Percentiles rank a stretch among this genome's conserved stretches.
phyloP scores from a whole-genome alignment of 2,888 invertebrate genomes.

The Watsonalla binaria region DNA sequence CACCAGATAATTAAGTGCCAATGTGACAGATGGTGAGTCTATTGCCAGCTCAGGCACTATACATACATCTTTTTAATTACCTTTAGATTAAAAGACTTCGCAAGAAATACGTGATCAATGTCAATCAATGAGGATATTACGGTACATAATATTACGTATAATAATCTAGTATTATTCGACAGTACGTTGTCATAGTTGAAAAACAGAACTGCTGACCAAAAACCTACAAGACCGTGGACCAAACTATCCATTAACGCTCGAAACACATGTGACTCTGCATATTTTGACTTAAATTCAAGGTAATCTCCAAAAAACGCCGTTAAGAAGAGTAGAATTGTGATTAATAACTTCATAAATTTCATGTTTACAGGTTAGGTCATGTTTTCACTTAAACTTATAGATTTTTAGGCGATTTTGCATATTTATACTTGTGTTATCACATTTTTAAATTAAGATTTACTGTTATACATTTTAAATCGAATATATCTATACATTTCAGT shows the following conservation, averaged over 20 bases:
- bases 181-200: slow-evolving; percentile 42
- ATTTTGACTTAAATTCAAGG: slow-evolving; percentile 57
- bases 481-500: no score
- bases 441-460: no score
- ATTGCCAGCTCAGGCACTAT: no score
- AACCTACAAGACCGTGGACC: slow-evolving; percentile 52
- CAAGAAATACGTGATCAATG: slow-evolving; percentile 61
- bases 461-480: no score
- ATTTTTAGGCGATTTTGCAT: background rate
- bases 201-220: slow-evolving; percentile 50
- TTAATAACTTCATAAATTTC: slow-evolving; percentile 38
- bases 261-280: slow-evolving; percentile 42
- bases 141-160: slow-evolving; percentile 50
- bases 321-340: slow-evolving; percentile 35
- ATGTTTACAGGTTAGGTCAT: slow-evolving; percentile 22
- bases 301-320: slow-evolving; percentile 52
- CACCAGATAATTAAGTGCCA: no score
- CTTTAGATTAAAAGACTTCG: slow-evolving; percentile 56
- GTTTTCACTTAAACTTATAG: slow-evolving; percentile 3
- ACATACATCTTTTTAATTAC: no score
- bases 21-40: no score
- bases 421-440: background rate
- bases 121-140: slow-evolving; percentile 55
- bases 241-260: slow-evolving; percentile 50
- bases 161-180: slow-evolving; percentile 24